Conservation (phyloP, 2,113 vertebrate species). For the Alaudala cheleensis region DNA sequence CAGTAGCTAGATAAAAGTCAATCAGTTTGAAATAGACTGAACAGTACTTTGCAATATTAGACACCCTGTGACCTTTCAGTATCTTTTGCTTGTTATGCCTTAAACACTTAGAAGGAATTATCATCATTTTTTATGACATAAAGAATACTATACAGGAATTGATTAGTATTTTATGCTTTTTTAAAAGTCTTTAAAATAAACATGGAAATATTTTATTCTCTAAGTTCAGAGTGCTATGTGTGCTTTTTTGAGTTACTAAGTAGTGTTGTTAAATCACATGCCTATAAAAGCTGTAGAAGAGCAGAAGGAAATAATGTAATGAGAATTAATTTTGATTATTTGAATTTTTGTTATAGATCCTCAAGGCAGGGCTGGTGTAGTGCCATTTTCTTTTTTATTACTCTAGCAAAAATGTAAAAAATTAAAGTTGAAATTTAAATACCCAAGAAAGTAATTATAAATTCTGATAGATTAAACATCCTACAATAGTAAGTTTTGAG, state of each 20-base stretch:
- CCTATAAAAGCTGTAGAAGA: background rate
- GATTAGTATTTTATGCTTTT: background rate
- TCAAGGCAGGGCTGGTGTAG: background rate
- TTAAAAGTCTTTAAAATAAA: background rate
- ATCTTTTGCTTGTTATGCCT: background rate
- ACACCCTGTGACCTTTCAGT: slow-evolving; percentile 20
- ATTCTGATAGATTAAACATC: background rate
- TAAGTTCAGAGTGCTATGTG: background rate
- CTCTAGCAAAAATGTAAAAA: background rate
- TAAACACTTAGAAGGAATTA: background rate
- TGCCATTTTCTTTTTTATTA: background rate
- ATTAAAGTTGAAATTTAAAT: background rate
- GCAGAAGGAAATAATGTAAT: background rate
- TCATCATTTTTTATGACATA: background rate
- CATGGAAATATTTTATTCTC: background rate
- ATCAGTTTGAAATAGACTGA: background rate
- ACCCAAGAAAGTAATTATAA: background rate
- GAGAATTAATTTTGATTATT: background rate
- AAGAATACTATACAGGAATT: background rate
- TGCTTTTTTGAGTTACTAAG: background rate
- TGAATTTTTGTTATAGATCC: background rate
- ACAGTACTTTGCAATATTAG: background rate
- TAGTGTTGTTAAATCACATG: background rate
- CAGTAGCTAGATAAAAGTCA: background rate
- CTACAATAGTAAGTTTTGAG: background rate